Evolutionary conservation across 2,113 vertebrate genomes (phyloP), one percentile per base, ranked within the genome.

Genomic region (Bufo bufo): DNA sequence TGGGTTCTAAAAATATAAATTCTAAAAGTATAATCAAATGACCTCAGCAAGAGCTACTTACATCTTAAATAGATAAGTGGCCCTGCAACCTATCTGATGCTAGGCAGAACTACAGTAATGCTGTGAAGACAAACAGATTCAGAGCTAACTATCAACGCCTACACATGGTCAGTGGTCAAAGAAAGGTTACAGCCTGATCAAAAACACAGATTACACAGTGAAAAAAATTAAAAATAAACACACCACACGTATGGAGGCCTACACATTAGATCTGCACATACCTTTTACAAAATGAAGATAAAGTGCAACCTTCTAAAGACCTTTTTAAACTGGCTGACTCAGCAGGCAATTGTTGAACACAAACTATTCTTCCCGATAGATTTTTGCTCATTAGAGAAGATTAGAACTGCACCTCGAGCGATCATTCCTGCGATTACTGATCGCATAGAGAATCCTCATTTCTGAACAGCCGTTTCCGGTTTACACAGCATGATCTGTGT

Each of bases 1-100:
- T 75, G 72, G 65, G 33, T 50, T 83, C 74, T 87, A 72, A 84
- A 89, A 87, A 84, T 86, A 89, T 78, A 63, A 19, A 58, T 84
- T 66, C n/a, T 77, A 52, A 49, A n/a, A 82, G 45, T 61, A 84
- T 84, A 69, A 89, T 69, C 72, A 84, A 77, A 78, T 89, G 72
- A 89, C 72, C 45, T 89, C 59, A 89, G 10, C 71, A 50, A 71
- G 61, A 66, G 61, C 69, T 13, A 23, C 86, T 77, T 77, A 10
- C 52, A 33, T 65, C 69, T n/a, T 72, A 54, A 23, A 49, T 52
- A 69, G 58, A 84, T 78, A 88, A n/a, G 49, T 33, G 33, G 69
- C 81, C 81, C 10, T 47, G 50, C 54, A 23, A 84, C 61, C 61
- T 75, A 77, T 78, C 13, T 65, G 72, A 65, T 84, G 61, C 9